phyloP scores from a whole-genome alignment of 2,797 vertebrate species.

The Parotocinclus haroldoi region DNA sequence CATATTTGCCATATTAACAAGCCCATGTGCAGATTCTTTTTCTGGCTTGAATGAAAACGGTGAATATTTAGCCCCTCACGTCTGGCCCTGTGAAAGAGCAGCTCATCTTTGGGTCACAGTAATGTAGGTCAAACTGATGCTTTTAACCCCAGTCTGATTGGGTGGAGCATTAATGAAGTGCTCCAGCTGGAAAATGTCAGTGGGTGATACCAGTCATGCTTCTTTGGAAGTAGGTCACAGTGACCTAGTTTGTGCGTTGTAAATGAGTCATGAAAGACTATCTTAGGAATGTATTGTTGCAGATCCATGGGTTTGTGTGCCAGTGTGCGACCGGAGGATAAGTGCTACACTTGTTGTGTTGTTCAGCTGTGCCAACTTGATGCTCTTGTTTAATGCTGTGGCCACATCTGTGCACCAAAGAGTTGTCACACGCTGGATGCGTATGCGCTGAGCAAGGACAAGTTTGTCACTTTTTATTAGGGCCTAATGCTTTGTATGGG shows the following conservation, averaged over 20 bases:
- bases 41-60: conserved; percentile 8
- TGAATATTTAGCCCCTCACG: conserved; percentile 3
- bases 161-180: conserved; percentile 43
- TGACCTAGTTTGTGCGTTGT: conserved; percentile 68
- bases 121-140: conserved; percentile 49
- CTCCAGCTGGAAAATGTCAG: conserved; percentile 47
- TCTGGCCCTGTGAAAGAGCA: conserved; percentile 36
- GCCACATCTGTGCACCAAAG: conserved; percentile 75
- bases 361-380: conserved; percentile 65
- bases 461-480: conserved; percentile 85
- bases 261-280: conserved; percentile 58
- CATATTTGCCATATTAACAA: too few species aligned
- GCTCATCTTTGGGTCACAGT: conserved; percentile 28
- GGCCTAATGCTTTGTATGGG: conserved; percentile 84
- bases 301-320: conserved; percentile 26
- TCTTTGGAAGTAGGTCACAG: conserved; percentile 72
- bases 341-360: conserved; percentile 3
- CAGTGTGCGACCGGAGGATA: conserved; percentile 23
- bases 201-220: conserved; percentile 64
- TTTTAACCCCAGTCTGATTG: conserved; percentile 42
- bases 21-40: conserved; percentile 14
- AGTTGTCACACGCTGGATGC: conserved; percentile 63
- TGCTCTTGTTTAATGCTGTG: conserved; percentile 67
- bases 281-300: conserved; percentile 52
- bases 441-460: conserved; percentile 70